Evolutionary conservation across 2,888 invertebrate genomes (phyloP), one percentile per base, ranked within the genome.

Genomic region (Pandemis heparana): DNA sequence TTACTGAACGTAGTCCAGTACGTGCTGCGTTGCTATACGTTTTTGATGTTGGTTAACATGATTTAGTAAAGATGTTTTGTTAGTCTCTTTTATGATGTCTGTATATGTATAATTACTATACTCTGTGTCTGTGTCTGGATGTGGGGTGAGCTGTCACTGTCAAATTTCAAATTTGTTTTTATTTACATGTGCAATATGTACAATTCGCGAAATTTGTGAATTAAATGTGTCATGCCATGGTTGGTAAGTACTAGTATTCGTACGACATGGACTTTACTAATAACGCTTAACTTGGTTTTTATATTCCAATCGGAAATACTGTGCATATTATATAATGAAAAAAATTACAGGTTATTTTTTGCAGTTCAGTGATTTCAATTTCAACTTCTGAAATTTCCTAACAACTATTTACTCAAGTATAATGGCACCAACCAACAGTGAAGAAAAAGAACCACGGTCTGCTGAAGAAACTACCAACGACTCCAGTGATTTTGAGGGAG

Each of bases 401-500:
- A 23, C 7, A 18, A 41, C 12, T 39, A 46, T n/a, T 5, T 32
- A 32, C 23, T 32, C 23, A 32, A 32, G 5, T 16, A 16, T 23
- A 38, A 73, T 73, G 73, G n/a, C 68, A 14, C 68, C 68, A 16
- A 48, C 46, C 9, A 68, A 39, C 23, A 73, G 41, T 18, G 70
- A 70, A 51, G 23, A 39, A 23, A 59, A 56, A 9, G 16, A 32
- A 56, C 1, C 65, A 32, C 23, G 3, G 18, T 14, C 69, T 59
- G 18, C 10, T 38, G 70, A 53, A 32, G 60, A 70, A 53, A 61
- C 51, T 7, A 14, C 7, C 4, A 65, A 53, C 10, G 41, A 43
- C 48, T 46, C 38, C 32, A 53, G n/a, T 65, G 64, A 70, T 14
- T 14, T 64, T 12, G 74, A 64, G 4, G 48, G 63, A 77, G 92